phyloP scores from a whole-genome alignment of 2,888 invertebrate genomes.

The Meghimatium bilineatum region DNA sequence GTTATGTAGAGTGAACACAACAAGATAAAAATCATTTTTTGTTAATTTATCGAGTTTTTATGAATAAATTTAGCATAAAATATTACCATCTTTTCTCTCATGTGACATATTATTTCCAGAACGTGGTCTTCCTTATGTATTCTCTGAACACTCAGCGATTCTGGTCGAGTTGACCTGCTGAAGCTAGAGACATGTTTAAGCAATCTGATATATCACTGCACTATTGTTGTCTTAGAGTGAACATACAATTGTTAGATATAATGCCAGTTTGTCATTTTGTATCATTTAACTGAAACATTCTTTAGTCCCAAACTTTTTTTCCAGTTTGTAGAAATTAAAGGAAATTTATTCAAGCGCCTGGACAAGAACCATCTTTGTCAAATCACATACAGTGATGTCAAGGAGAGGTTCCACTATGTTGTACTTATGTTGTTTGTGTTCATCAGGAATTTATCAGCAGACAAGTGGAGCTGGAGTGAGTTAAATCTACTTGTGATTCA shows the following conservation, averaged over 20 bases:
- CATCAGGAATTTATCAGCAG: constrained; percentile 98
- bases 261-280: not conserved
- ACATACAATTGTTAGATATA: too few relatives aligned
- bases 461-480: constrained; percentile 89
- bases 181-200: too few relatives aligned
- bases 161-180: too few relatives aligned
- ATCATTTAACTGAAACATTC: not conserved
- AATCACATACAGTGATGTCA: constrained; percentile 97
- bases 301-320: not conserved
- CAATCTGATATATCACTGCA: too few relatives aligned
- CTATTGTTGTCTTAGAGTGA: too few relatives aligned
- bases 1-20: too few relatives aligned
- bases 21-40: constrained; percentile 82
- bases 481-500: not conserved
- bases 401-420: constrained; percentile 95
- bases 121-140: too few relatives aligned
- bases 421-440: constrained; percentile 94
- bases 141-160: too few relatives aligned
- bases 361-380: constrained; percentile 97
- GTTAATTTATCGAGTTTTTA: not conserved
- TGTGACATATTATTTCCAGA: too few relatives aligned
- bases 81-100: too few relatives aligned
- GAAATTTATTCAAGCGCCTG: constrained; percentile 99
- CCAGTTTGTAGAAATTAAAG: constrained; percentile 99
- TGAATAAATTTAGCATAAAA: too few relatives aligned